These are phyloP conservation scores for Macrotrachela quadricornifera DNA, from an alignment of 1,140 invertebrate genomes.

Conservation along the genomic window DNA sequence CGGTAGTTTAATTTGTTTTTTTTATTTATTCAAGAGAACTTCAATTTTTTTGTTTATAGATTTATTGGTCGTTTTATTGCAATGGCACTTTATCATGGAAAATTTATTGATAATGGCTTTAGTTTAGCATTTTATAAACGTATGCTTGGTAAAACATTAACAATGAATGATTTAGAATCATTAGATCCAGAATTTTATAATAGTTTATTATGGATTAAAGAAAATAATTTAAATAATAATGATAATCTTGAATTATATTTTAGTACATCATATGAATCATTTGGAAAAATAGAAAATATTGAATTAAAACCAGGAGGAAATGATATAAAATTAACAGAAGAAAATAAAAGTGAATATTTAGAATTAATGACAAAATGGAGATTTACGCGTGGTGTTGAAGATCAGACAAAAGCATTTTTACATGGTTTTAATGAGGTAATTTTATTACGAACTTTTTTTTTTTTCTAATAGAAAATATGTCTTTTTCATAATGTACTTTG, in stretches of 20 bases:
- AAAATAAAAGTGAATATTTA: conserved; percentile 93
- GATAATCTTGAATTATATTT: conserved; percentile 78
- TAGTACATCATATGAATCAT: conserved; percentile 79
- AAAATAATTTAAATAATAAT: conserved; percentile 56
- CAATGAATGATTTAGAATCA: conserved; percentile 85
- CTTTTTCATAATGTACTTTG: too few species aligned
- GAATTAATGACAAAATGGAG: conserved; percentile 79
- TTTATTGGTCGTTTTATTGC: conserved; percentile 86
- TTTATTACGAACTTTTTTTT: too few species aligned
- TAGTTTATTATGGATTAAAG: conserved; percentile 75
- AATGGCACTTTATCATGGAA: conserved; percentile 79
- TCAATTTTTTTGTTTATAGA: conserved; percentile 36
- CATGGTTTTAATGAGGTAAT: conserved; percentile 71
- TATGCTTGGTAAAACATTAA: conserved; percentile 84
- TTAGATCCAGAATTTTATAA: conserved; percentile 97
- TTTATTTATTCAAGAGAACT: too few species aligned
- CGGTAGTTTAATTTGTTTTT: too few species aligned
- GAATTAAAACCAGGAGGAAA: conserved; percentile 74
- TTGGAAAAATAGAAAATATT: conserved; percentile 65
- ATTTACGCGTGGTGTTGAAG: conserved; percentile 74
- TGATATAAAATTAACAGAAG: conserved; percentile 67
- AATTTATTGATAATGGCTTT: conserved; percentile 88
- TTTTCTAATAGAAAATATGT: too few species aligned
- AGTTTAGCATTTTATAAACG: conserved; percentile 99
- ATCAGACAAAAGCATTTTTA: conserved; percentile 83